Base-by-base conservation (phyloP, 2,113 vertebrate genomes). In the Casuarius casuarius region DNA sequence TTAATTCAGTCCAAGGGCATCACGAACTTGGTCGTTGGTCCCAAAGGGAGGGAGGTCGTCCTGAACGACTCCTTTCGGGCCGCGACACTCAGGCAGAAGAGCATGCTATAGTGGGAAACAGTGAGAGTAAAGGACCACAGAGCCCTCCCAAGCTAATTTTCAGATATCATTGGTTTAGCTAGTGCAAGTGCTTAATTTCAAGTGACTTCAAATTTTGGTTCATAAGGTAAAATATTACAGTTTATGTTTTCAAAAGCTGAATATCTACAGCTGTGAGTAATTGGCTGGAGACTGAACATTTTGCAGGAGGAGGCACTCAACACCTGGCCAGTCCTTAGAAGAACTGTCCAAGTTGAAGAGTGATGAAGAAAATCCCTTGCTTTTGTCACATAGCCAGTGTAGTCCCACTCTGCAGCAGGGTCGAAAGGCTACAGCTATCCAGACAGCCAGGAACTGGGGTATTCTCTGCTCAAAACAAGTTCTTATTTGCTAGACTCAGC, bases 61-160 rank as follows among this genome's bases (percentile, higher is more conserved):
- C 38, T 38, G 38, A 38, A 38, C 38, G 8, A 38, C 38, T 38
- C 38, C 38, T 38, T 38, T 38, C 38, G 38, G 38, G 38, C 38
- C 38, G 38, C 38, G 38, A 38, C 38, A 38, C 38, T 38, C 38
- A 38, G 51, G n/a, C 65, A 81, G 49, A 20, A 33, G n/a, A 65
- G 20, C 33, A 40, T 63, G n/a, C 12, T 48, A 26, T 2, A n/a
- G 21, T 46, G 38, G 52, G n/a, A 56, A 86, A 95, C 72, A 8
- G 19, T 54, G 29, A 54, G 28, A 78, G 19, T 8, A 82, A 79
- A 83, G 28, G 7, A 59, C 12, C 16, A 82, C 16, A 54, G 75
- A 67, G 6, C 2, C 14, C 26, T 86, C 14, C 12, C 42, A 88
- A 20, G 54, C 0, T 0, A 91, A 91, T 68, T 54, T 61, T 1